Conservation (phyloP, 2,113 vertebrate species). For the Hemiscyllium ocellatum region DNA sequence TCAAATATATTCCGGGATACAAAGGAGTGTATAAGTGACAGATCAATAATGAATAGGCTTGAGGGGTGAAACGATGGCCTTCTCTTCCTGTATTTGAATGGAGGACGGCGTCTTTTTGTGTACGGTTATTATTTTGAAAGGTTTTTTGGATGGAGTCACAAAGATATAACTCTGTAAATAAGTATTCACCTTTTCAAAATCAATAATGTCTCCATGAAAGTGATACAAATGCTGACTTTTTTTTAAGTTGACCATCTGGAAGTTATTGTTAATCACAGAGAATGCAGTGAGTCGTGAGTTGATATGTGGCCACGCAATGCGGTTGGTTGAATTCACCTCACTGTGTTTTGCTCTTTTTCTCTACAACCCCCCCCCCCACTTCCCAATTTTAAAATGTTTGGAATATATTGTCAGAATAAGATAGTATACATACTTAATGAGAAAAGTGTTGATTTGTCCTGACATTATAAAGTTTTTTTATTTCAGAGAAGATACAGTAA, state of each 20-base stretch:
- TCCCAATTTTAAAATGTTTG: not conserved
- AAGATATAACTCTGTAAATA: not conserved
- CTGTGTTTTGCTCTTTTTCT: not conserved
- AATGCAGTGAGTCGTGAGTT: not conserved
- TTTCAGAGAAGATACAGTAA: not conserved
- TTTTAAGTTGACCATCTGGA: not conserved
- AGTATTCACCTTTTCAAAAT: not conserved
- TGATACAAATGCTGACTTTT: not conserved
- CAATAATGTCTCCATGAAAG: not conserved
- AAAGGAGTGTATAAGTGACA: not conserved
- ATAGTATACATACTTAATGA: not conserved
- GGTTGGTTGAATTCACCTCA: not conserved
- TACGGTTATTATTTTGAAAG: not conserved
- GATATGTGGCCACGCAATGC: not conserved
- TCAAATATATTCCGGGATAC: not conserved
- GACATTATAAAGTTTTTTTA: not conserved
- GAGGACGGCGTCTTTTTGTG: not conserved
- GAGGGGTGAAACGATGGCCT: not conserved
- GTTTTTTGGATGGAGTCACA: not conserved
- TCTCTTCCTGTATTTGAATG: not conserved
- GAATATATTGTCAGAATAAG: not conserved
- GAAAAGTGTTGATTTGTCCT: not conserved
- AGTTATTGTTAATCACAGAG: too few species aligned
- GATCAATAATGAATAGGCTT: too few species aligned
- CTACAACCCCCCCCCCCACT: not conserved